Base-by-base conservation (phyloP, 2,888 invertebrate genomes). In the Pandemis cinnamomeana region DNA sequence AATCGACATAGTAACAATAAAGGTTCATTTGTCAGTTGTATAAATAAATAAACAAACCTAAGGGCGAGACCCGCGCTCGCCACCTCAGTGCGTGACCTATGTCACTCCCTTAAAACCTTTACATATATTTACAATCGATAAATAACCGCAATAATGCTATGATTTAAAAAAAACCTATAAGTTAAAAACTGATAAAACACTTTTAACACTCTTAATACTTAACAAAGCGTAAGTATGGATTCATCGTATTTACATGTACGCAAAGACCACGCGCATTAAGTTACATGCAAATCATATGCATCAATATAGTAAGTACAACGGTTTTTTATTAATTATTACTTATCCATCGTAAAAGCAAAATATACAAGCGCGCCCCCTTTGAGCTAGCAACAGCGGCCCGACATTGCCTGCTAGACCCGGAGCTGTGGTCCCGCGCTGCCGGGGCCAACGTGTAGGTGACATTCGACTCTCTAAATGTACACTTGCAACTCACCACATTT, bases 151-250 rank as follows among this genome's bases (percentile, higher is more conserved):
- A 86, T 86, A 88, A 90, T 84, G 61, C 67, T 74, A 70, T 69
- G 42, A 70, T 74, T 69, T 84, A 87, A 82, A 82, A 81, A 81
- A 89, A 89, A 89, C 86, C 88, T 90, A 90, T 88, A 91, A 88
- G 89, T 91, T 89, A 88, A 90, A 89, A 92, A 90, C 89, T 87
- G 91, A 93, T 91, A 93, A 36, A 92, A 94, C 92, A 93, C 92
- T 91, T 83, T 75, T 87, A 92, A 91, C 91, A 91, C 91, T 86
- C 93, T 93, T 93, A 93, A 58, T 86, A 87, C 66, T 91, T 92
- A 93, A 87, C 89, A 93, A 94, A 94, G 93, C 93, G 93, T 92
- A 73, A 69, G 72, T 73, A 93, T 93, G 92, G 94, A 93, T 94
- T 93, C 93, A 88, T 93, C 83, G 79, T 93, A 93, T 93, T 89